These are phyloP conservation scores for Petrocephalus zakoni DNA, from an alignment of 2,113 vertebrate species.

Conservation along the genomic window DNA sequence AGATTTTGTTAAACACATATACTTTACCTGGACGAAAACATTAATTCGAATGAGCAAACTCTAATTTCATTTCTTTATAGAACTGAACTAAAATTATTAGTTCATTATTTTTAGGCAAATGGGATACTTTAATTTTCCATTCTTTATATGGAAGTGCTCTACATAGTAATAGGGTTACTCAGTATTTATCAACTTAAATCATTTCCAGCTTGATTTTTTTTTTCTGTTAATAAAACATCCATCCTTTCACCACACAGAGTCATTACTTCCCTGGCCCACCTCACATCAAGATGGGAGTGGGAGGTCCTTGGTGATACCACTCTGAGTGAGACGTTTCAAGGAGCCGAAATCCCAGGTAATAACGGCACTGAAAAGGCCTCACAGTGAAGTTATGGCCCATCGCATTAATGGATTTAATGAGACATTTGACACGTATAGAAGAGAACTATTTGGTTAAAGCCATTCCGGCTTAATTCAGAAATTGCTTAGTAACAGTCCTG, in stretches of 20 bases:
- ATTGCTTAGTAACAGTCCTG: constrained; percentile 10
- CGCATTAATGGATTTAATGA: constrained; percentile 6
- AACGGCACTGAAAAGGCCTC: background rate
- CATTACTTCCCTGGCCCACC: background rate
- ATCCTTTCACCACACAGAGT: background rate
- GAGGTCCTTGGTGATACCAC: background rate
- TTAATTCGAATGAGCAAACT: background rate
- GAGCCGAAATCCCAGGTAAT: background rate
- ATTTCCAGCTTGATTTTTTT: background rate
- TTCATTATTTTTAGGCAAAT: background rate
- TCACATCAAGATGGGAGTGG: background rate
- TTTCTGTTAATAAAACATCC: background rate
- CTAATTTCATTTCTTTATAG: background rate
- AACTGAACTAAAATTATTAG: background rate
- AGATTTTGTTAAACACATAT: background rate
- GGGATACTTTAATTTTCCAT: background rate
- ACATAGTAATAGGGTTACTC: background rate
- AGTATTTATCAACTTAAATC: background rate
- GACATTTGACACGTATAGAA: background rate
- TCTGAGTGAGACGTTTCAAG: background rate
- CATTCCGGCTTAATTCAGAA: background rate
- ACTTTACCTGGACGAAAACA: background rate
- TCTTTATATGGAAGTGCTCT: background rate
- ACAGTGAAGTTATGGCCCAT: background rate
- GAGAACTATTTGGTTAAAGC: background rate